Evolutionary conservation across 2,797 vertebrate genomes (phyloP), one percentile per base, ranked within the genome.

Genomic region (Trachurus trachurus): DNA sequence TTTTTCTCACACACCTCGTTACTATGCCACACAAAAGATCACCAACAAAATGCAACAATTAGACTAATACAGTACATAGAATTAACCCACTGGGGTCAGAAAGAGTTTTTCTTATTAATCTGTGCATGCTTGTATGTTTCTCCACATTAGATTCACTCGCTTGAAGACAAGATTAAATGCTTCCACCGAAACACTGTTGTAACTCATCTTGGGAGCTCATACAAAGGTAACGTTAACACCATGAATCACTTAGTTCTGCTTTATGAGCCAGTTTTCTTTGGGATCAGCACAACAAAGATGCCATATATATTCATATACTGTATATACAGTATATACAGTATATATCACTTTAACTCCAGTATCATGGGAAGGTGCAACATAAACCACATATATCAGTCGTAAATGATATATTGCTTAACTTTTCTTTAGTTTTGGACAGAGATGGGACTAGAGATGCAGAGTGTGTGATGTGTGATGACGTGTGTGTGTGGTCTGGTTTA

Each of bases 151-250:
- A 96, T 99, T 91, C 95, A 97, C 86, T 95, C 94, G 22, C 94
- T 99, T 60, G 97, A 99, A 95, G 98, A 99, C 93, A 95, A 84
- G 77, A 92, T 99, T 78, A 97, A 95, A 92, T 95, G 88, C 67
- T 94, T 96, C 42, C 96, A 97, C 82, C 97, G 96, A 90, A 96
- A 90, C 57, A 87, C 94, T n/a, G 96, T 96, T 3, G 94, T 96
- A 77, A 94, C 96, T 84, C 94, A 96, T 78, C 94, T 96, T 44
- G 95, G 94, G 76, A 94, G 94, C 83, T 90, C 96, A 1, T 95
- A 90, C 76, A 96, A 94, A 97, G 97, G 98, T 97, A 92, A 88
- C 3, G 52, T 65, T 57, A 70, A 83, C 76, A 47, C 82, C 58
- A 42, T 62, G 74, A 84, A 74, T 82, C 70, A 66, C 77, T 90